Percentiles rank a stretch among this genome's conserved stretches.
phyloP scores from a whole-genome alignment of 1,140 invertebrate genomes.

The Diorhabda elongata region DNA sequence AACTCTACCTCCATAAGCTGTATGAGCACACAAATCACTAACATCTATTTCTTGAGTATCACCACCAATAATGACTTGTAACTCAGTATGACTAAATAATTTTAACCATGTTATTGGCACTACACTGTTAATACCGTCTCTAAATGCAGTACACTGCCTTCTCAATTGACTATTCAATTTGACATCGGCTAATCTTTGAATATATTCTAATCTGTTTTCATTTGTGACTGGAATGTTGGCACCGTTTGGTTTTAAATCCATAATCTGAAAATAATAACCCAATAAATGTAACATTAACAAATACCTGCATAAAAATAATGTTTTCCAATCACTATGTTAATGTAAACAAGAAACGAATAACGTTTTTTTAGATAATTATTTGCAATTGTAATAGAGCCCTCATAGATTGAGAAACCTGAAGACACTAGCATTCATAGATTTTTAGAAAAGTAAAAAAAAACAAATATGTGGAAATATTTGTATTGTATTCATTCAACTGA shows the following conservation, averaged over 20 bases:
- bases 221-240: conserved; percentile 84
- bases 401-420: no score
- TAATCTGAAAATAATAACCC: conserved; percentile 53
- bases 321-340: no score
- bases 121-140: conserved; percentile 82
- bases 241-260: conserved; percentile 88
- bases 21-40: conserved; percentile 79
- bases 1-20: conserved; percentile 66
- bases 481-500: no score
- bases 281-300: not conserved
- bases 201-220: conserved; percentile 92
- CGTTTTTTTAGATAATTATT: no score
- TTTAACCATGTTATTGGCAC: conserved; percentile 87
- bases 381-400: no score
- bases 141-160: conserved; percentile 79
- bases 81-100: conserved; percentile 92
- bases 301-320: not conserved
- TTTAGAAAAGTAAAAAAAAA: no score
- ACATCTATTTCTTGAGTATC: conserved; percentile 89
- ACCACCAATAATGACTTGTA: conserved; percentile 92
- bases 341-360: no score
- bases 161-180: conserved; percentile 91
- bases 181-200: conserved; percentile 93
- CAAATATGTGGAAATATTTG: no score
- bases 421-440: no score